Evolutionary conservation across 2,797 vertebrate species (phyloP).

Genomic region (Phylloscopus collybita): DNA sequence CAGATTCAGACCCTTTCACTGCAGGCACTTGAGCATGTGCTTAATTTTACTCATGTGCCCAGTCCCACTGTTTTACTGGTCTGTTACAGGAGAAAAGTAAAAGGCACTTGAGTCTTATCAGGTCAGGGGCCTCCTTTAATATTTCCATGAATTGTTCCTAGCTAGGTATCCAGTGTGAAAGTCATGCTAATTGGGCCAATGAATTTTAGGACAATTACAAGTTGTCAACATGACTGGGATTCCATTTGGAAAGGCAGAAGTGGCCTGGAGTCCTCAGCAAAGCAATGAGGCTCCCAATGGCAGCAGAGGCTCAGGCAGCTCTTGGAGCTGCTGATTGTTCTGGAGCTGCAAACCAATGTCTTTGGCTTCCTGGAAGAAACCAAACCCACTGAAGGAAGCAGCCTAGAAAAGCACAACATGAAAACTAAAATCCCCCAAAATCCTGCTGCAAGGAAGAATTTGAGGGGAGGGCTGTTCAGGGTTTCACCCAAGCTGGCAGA

Average conservation of each 20-base stretch:
- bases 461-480: rapidly evolving
- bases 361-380: background rate
- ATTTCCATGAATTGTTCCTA: slow-evolving; percentile 60
- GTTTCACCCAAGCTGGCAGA: background rate
- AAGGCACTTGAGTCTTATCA: slow-evolving; percentile 51
- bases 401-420: background rate
- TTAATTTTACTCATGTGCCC: background rate
- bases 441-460: background rate
- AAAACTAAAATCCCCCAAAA: background rate
- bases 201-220: slow-evolving; percentile 49
- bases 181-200: slow-evolving; percentile 24
- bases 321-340: background rate
- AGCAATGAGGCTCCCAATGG: background rate
- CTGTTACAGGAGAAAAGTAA: slow-evolving; percentile 13
- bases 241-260: background rate
- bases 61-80: background rate
- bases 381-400: background rate
- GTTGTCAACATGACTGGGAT: background rate
- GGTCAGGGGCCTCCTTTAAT: slow-evolving; percentile 62
- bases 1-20: background rate
- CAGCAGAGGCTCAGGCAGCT: background rate
- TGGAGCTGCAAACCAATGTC: background rate
- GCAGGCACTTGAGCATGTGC: background rate
- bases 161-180: slow-evolving; percentile 31
- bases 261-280: background rate